Conservation (phyloP, 2,888 invertebrate species). For the Apamea crenata region DNA sequence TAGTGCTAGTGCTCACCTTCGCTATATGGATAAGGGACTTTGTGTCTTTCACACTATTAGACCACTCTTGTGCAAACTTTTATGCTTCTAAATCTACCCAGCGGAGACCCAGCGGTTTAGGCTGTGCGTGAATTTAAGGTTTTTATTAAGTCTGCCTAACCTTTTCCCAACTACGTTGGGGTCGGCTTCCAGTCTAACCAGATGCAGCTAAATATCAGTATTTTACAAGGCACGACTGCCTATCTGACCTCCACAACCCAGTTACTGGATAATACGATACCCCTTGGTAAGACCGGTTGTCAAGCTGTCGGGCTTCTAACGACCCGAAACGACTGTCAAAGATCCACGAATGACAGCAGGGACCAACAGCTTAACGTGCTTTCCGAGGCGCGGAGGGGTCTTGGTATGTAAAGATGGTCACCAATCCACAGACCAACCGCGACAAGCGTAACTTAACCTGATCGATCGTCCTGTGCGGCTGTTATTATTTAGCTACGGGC, state of each 20-base stretch:
- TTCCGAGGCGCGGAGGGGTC: neutral
- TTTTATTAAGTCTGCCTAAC: neutral
- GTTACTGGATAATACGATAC: neutral
- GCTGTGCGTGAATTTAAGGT: neutral
- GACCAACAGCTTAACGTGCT: neutral
- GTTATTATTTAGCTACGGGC: neutral
- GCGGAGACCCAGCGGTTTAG: too few relatives aligned
- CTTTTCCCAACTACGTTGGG: too few relatives aligned
- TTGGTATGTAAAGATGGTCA: neutral
- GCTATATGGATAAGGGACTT: too few relatives aligned
- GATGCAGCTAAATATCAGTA: neutral
- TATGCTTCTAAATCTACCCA: neutral
- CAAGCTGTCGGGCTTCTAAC: neutral
- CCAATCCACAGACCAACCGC: neutral
- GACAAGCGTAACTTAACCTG: neutral
- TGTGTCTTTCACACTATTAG: too few relatives aligned
- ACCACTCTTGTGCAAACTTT: too few relatives aligned
- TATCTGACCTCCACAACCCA: neutral
- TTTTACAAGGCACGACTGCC: neutral
- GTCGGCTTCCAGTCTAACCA: neutral
- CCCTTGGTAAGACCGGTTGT: neutral
- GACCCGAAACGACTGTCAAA: too few relatives aligned
- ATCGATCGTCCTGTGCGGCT: neutral
- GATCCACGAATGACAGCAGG: neutral
- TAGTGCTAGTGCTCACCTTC: neutral